Base-by-base conservation (phyloP, 1,140 invertebrate species). In the Cotesia vestalis region DNA sequence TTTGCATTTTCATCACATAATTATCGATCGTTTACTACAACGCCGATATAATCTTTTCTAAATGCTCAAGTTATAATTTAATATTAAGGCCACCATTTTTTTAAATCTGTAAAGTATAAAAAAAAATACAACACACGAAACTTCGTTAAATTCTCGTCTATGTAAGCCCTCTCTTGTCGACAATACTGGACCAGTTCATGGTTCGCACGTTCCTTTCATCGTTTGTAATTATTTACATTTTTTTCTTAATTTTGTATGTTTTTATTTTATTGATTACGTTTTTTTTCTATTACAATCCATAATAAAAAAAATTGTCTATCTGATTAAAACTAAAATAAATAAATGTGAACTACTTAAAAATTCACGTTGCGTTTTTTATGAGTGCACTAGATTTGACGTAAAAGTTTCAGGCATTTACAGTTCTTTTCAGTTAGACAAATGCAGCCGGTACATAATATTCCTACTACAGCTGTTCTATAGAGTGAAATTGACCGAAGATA, bases 131-230 rank as follows among this genome's bases (percentile, higher is more conserved):
- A 61, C 46, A 60, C 62, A 63, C 59, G 69, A 46, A 71, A 72
- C 62, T 52, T 55, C 52, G 34, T 66, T 53, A 72, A 66, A 66
- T 66, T 60, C 75, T 80, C 75, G 72, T 72, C 75, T 79, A 76
- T 78, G 78, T 80, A 78, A 78, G 80, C 73, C 76, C 78, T 81
- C 40, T 79, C 77, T 77, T 75, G 75, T 78, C 80, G 79, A 80
- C 81, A 81, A 82, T 79, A 82, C 78, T 79, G 71, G 78, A 77
- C 74, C 78, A 78, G 80, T 80, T 75, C 81, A 71, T 73, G 61
- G 67, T 81, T 77, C 79, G 73, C 75, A 75, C 78, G 76, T 81
- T 82, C 77, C 80, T 75, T 40, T 63, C 73, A 40, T 70, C 57
- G 57, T 20, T 20, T 5, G 5, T 27, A 5, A 59, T 66, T 69